A percentile compares a stretch with the other conserved stretches of the same genome.
Evolutionary conservation across 2,888 invertebrate species (phyloP).

Genomic region (Eubasilissa splendida): DNA sequence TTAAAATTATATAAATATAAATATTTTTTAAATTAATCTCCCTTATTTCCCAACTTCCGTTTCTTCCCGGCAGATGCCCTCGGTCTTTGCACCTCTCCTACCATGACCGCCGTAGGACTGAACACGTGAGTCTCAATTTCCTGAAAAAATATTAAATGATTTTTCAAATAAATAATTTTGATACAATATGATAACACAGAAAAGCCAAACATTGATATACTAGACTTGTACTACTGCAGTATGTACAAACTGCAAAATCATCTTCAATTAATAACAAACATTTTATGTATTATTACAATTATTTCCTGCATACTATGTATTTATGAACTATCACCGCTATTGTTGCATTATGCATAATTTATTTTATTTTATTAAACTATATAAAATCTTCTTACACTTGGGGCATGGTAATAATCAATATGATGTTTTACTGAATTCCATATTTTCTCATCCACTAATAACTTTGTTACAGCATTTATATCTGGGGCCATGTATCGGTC

Average conservation of each 20-base stretch:
- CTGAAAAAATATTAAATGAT: conserved; percentile 60
- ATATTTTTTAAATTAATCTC: background rate
- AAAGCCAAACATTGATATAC: too few relatives aligned
- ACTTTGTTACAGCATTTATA: conserved; percentile 73
- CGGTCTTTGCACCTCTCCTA: conserved; percentile 52
- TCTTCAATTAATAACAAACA: too few relatives aligned
- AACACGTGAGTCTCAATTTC: conserved; percentile 69
- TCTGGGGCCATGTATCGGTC: conserved; percentile 79
- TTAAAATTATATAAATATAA: background rate
- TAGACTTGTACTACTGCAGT: too few relatives aligned
- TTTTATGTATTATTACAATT: too few relatives aligned
- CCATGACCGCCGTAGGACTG: conserved; percentile 66
- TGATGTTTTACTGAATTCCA: conserved; percentile 71
- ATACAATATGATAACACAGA: too few relatives aligned
- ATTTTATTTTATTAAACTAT: background rate
- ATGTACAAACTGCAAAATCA: too few relatives aligned
- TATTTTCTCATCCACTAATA: conserved; percentile 69
- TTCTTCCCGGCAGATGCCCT: conserved; percentile 46
- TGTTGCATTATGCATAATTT: background rate
- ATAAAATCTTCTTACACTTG: conserved; percentile 61
- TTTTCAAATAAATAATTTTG: background rate
- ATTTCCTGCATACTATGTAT: background rate
- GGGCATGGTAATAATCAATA: conserved; percentile 65
- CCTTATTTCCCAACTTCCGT: conserved; percentile 43
- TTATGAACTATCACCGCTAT: background rate